Conservation (phyloP, 2,888 invertebrate species). For the Orthosia incerta region DNA sequence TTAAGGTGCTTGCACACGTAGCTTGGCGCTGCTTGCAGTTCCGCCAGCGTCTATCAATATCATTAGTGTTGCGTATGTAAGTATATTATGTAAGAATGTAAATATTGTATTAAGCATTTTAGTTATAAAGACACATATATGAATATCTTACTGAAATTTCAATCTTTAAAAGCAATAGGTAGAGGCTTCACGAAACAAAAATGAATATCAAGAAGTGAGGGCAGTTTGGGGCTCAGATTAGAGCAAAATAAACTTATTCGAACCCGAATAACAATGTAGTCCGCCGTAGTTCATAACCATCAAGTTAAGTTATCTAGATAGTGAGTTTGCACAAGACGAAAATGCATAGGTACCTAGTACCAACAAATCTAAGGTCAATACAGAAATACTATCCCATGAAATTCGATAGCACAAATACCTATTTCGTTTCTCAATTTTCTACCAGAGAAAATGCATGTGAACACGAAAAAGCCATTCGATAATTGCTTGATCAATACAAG, state of each 20-base stretch:
- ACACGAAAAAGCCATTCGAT: constrained; percentile 39
- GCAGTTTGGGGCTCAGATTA: not conserved
- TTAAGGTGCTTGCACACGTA: constrained; percentile 43
- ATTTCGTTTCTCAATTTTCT: constrained; percentile 42
- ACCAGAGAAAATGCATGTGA: constrained; percentile 21
- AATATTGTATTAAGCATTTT: not conserved
- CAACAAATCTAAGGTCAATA: no score
- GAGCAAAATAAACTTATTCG: not conserved
- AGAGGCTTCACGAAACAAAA: not conserved
- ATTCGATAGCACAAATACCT: constrained; percentile 35
- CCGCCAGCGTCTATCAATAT: constrained; percentile 21
- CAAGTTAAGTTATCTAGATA: not conserved
- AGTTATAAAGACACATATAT: not conserved
- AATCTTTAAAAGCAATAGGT: not conserved
- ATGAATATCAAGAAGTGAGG: not conserved
- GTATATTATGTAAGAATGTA: not conserved
- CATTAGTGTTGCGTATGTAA: constrained; percentile 11
- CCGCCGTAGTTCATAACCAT: no score
- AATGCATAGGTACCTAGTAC: no score
- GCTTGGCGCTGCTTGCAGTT: constrained; percentile 16
- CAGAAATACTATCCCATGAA: constrained; percentile 34
- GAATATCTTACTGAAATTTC: not conserved
- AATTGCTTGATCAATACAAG: constrained; percentile 46
- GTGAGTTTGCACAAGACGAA: not conserved
- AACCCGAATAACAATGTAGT: no score